Evolutionary conservation across 2,797 vertebrate genomes (phyloP), one percentile per base, ranked within the genome.

Genomic region (Coranthus polyacanthus): DNA sequence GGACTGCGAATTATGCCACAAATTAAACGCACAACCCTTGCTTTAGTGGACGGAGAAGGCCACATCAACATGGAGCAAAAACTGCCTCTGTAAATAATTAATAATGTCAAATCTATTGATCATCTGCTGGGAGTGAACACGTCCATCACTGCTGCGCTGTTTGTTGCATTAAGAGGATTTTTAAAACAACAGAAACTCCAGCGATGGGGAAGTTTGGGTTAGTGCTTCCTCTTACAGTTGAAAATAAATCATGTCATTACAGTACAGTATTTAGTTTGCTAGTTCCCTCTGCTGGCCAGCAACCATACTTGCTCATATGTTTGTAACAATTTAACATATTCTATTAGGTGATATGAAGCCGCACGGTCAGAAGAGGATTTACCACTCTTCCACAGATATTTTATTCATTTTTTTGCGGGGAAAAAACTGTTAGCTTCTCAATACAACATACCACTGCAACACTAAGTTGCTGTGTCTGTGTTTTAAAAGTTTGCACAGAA

Each of bases 211-310:
- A 82, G 71, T 70, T 77, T 62, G 22, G 73, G 62, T 71, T 42
- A 12, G 9, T 41, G 63, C 61, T 87, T 87, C 85, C 75, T 66
- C 60, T 73, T 79, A 71, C 75, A 73, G 60, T 81, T 82, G 24
- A 50, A 53, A 64, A 66, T 37, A 29, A 59, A 44, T 59, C 13
- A 15, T 56, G 45, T 41, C 22, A 32, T 44, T 62, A 20, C 29
- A 16, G 46, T 83, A 83, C 56, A 84, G 75, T 84, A 56, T 68
- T 79, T 53, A 77, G 84, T 83, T 89, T 77, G 45, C 66, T 88
- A 83, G 81, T 90, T 89, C 90, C 92, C 89, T 90, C 92, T 93
- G 79, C 92, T 93, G 92, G 92, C 64, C 79, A 42, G 72, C 74
- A 54, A 22, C 65, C 32, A 80, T 72, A 86, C 32, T 18, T 12